phyloP scores from a whole-genome alignment of 1,140 invertebrate genomes.

The Propsilocerus akamusi region DNA sequence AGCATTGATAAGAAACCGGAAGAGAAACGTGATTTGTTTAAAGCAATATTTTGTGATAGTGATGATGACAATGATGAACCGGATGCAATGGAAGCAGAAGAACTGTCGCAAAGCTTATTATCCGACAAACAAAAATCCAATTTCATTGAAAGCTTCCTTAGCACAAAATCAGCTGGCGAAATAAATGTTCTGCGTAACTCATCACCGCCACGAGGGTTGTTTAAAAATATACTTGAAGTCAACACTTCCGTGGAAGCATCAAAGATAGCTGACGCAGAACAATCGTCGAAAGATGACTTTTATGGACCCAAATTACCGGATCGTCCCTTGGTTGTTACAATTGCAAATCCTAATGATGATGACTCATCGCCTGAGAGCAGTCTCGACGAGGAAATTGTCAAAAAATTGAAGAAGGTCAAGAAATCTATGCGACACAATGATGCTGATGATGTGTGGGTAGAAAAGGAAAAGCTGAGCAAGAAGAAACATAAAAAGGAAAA shows the following conservation, averaged over 20 bases:
- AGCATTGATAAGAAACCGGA: conserved; percentile 23
- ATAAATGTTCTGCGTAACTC: conserved; percentile 35
- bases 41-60: conserved; percentile 36
- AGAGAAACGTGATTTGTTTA: conserved; percentile 36
- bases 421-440: conserved; percentile 8
- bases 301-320: conserved; percentile 37
- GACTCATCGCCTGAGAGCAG: conserved; percentile 10
- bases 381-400: conserved; percentile 16
- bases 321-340: conserved; percentile 4
- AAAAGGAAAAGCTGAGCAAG: conserved; percentile 20
- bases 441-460: conserved; percentile 23
- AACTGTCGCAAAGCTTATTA: conserved; percentile 6
- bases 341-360: conserved; percentile 2
- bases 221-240: conserved; percentile 38
- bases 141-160: conserved; percentile 11
- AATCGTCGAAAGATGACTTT: conserved; percentile 11
- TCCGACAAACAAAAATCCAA: conserved; percentile 6
- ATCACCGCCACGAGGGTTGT: conserved; percentile 50
- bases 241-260: conserved; percentile 6
- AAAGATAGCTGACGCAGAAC: neutral
- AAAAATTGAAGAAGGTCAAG: conserved; percentile 6
- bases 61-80: conserved; percentile 27
- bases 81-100: conserved; percentile 10
- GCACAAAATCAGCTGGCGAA: conserved; percentile 17
- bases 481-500: conserved; percentile 28